Conservation (phyloP, 2,888 invertebrate species). For the Tinea trinotella region DNA sequence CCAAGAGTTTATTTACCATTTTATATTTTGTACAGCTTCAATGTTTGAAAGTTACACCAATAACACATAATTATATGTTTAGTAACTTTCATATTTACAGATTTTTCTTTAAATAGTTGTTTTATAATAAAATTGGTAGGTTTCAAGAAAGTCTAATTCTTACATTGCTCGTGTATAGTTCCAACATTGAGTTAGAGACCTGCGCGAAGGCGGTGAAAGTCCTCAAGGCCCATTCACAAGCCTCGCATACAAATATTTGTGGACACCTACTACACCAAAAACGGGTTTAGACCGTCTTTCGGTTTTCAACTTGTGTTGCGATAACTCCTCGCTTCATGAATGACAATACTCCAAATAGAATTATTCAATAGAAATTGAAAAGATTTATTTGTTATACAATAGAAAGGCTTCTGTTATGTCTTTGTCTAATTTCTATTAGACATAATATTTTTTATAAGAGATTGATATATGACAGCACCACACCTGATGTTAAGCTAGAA, state of each 20-base stretch:
- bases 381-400: background rate
- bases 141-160: no score
- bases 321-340: slow-evolving; percentile 12
- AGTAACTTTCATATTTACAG: no score
- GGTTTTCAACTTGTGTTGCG: slow-evolving; percentile 16
- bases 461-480: background rate
- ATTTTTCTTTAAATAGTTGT: no score
- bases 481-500: background rate
- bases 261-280: slow-evolving; percentile 60
- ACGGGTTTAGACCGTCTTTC: slow-evolving; percentile 62
- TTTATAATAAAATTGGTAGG: no score
- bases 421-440: no score
- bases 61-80: no score
- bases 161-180: no score
- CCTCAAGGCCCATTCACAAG: slow-evolving; percentile 66
- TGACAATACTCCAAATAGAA: slow-evolving; percentile 12
- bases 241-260: slow-evolving; percentile 71
- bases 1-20: no score
- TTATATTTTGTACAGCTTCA: no score
- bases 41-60: no score
- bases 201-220: slow-evolving; percentile 58
- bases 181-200: slow-evolving; percentile 29
- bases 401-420: background rate
- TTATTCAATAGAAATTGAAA: slow-evolving; percentile 13
- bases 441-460: background rate